phyloP scores from a whole-genome alignment of 2,797 vertebrate genomes.

The Rhabdophis nuchalis region DNA sequence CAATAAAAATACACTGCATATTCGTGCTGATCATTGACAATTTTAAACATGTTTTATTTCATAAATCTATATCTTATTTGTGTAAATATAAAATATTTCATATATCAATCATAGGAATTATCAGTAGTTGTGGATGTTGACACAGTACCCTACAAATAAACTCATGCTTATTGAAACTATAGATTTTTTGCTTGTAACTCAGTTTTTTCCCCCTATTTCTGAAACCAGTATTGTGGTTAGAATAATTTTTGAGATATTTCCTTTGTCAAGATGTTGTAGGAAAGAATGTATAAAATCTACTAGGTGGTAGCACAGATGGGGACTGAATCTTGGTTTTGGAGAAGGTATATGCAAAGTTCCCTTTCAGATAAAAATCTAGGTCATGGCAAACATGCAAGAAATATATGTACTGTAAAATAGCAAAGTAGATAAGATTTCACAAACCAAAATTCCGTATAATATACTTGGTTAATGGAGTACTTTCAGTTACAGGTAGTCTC shows the following conservation, averaged over 20 bases:
- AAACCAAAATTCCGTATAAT: neutral
- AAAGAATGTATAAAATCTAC: neutral
- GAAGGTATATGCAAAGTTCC: neutral
- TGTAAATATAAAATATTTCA: conserved; percentile 24
- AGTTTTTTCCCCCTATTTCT: neutral
- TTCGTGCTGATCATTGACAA: conserved; percentile 17
- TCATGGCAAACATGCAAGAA: neutral
- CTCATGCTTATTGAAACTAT: neutral
- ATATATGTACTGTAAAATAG: neutral
- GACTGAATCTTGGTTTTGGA: neutral
- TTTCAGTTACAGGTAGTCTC: neutral
- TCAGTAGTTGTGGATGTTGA: neutral
- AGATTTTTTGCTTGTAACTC: neutral
- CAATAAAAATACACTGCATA: neutral
- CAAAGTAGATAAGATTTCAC: neutral
- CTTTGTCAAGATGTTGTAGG: neutral
- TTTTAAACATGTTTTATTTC: neutral
- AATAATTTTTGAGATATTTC: neutral
- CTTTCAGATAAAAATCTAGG: neutral
- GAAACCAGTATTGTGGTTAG: neutral
- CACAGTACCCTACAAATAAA: neutral
- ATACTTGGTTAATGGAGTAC: neutral
- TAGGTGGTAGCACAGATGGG: neutral
- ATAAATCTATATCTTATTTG: neutral
- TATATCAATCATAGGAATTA: neutral